phyloP scores from a whole-genome alignment of 2,888 invertebrate species.

The Salticus scenicus region DNA sequence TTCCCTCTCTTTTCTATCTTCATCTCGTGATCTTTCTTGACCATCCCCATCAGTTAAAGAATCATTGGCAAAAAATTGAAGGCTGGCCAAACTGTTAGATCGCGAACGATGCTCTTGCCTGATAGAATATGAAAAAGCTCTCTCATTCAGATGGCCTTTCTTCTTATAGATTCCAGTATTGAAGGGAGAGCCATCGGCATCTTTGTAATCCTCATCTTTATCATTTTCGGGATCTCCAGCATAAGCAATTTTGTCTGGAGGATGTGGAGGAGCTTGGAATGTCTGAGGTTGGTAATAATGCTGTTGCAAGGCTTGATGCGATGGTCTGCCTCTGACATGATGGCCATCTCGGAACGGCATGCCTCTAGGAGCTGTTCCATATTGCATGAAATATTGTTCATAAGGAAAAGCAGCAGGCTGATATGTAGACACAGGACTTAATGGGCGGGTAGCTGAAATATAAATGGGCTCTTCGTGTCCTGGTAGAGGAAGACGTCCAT shows the following conservation, averaged over 20 bases:
- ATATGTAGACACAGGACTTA: slow-evolving; percentile 81
- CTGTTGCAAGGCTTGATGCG: slow-evolving; percentile 44
- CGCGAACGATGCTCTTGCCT: slow-evolving; percentile 93
- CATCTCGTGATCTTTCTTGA: slow-evolving; percentile 55
- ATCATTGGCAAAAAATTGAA: slow-evolving; percentile 81
- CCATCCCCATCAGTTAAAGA: slow-evolving; percentile 40
- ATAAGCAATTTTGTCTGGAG: slow-evolving; percentile 63
- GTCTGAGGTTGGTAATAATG: slow-evolving; percentile 63
- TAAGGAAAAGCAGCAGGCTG: slow-evolving; percentile 80
- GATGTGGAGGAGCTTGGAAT: slow-evolving; percentile 69
- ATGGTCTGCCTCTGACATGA: background rate
- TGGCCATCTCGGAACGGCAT: slow-evolving; percentile 73
- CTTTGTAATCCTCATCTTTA: slow-evolving; percentile 72
- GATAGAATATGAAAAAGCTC: slow-evolving; percentile 95
- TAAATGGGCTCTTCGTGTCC: slow-evolving; percentile 72
- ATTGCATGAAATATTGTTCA: slow-evolving; percentile 80
- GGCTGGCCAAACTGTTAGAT: slow-evolving; percentile 92
- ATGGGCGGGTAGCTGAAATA: slow-evolving; percentile 71
- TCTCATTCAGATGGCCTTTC: slow-evolving; percentile 92
- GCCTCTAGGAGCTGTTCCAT: slow-evolving; percentile 72
- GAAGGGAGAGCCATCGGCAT: slow-evolving; percentile 78
- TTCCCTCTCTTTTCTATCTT: slow-evolving; percentile 68
- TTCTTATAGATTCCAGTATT: slow-evolving; percentile 91
- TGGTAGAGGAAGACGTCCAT: slow-evolving; percentile 63
- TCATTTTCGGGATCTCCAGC: slow-evolving; percentile 39